These are phyloP conservation scores for Chaetops frenatus DNA, from an alignment of 2,113 vertebrate genomes.

Conservation along the genomic window DNA sequence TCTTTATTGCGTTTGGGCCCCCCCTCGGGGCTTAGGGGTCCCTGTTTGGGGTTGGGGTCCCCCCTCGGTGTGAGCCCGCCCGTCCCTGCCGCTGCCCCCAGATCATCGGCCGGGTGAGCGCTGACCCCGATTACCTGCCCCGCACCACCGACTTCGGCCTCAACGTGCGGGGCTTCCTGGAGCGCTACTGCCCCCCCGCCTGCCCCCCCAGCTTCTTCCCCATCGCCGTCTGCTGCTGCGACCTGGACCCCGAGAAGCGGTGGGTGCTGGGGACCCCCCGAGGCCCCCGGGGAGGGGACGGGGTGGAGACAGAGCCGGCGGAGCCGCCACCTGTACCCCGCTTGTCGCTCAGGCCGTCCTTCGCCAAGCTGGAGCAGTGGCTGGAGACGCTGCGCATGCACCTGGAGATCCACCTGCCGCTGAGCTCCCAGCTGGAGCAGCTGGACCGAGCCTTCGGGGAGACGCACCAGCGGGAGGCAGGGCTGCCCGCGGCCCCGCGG, in stretches of 20 bases:
- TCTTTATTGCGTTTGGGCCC: background rate
- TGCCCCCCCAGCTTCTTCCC: slow-evolving; percentile 92
- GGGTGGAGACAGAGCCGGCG: fast-evolving
- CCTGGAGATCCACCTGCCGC: slow-evolving; percentile 82
- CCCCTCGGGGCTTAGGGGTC: background rate
- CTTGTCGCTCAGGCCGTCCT: slow-evolving; percentile 76
- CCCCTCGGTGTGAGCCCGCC: background rate
- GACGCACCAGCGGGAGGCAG: slow-evolving; percentile 72
- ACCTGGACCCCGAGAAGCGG: slow-evolving; percentile 94
- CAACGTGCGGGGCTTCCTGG: slow-evolving; percentile 90
- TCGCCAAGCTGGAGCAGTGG: slow-evolving; percentile 90
- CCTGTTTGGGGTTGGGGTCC: background rate
- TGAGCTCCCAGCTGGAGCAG: slow-evolving; percentile 87
- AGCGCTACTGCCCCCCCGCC: slow-evolving; percentile 84
- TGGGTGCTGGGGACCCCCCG: slow-evolving; percentile 20
- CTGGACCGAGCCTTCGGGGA: slow-evolving; percentile 85
- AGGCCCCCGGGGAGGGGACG: fast-evolving
- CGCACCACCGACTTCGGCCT: slow-evolving; percentile 91
- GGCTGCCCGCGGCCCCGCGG: slow-evolving; percentile 78
- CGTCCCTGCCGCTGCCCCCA: background rate
- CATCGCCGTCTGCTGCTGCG: slow-evolving; percentile 88
- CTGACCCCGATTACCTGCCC: slow-evolving; percentile 95
- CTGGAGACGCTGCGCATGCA: slow-evolving; percentile 91
- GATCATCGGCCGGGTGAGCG: slow-evolving; percentile 95
- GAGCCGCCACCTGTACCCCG: background rate